Evolutionary conservation across 2,797 vertebrate species (phyloP), one percentile per base, ranked within the genome.

Genomic region (Coracias cyanogaster): DNA sequence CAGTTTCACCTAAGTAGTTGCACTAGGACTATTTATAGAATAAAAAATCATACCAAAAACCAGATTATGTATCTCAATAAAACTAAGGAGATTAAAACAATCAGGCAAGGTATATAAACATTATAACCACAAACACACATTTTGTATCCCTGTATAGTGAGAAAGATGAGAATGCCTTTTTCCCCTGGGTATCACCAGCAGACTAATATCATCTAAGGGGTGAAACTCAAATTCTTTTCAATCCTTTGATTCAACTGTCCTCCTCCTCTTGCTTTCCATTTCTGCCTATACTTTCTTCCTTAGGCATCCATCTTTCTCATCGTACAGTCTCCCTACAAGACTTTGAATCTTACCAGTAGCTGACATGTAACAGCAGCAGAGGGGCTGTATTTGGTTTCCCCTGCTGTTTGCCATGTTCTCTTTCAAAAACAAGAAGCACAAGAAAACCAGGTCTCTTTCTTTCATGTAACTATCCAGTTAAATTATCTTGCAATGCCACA

Each of bases 371-470:
- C 81, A 82, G 77, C 89, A 95, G 37, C 4, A 82, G 19, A 69
- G 25, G 54, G 52, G 81, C 82, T 96, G 84, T 93, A 93, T 93
- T 95, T 94, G 93, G 94, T 62, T 95, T 95, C 73, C 26, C 64
- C 86, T 96, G 70, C 94, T 95, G 82, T 90, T 94, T 89, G 87
- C 76, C 54, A 62, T 48, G 65, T 33, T 88, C 92, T 77, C 66
- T 94, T 82, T 93, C 48, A 92, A 74, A 96, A 90, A 86, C 66
- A 83, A 90, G 16, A 61, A 51, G 24, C 5, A 1, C 29, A 93
- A 79, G 72, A 74, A 94, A 96, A 91, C 37, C 85, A 86, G 61
- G 57, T 86, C 80, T 94, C 77, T 33, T 35, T 64, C n/a, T 51
- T 80, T 72, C n/a, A 16, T 11, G 4, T 25, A 72, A n/a, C 26